Percentiles rank a stretch among this genome's conserved stretches.
phyloP scores from a whole-genome alignment of 2,113 vertebrate species.

The Megatriorchis doriae region DNA sequence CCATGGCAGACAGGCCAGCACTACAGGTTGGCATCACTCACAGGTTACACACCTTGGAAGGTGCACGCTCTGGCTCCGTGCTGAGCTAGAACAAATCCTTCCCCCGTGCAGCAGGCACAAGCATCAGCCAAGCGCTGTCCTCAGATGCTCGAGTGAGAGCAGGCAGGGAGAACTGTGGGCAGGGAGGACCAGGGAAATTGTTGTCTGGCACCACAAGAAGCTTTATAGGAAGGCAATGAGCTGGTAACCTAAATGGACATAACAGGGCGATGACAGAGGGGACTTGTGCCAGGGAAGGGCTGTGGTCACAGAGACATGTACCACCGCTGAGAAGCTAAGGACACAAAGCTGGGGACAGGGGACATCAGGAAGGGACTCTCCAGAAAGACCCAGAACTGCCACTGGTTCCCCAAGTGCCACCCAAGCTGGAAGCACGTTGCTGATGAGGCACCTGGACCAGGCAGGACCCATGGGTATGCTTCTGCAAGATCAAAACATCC shows the following conservation, averaged over 20 bases:
- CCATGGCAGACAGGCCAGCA: neutral
- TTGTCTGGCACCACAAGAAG: neutral
- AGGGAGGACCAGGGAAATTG: neutral
- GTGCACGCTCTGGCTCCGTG: neutral
- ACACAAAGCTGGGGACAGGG: neutral
- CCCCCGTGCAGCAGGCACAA: neutral
- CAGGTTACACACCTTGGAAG: neutral
- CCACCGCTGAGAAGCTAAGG: neutral
- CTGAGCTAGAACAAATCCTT: neutral
- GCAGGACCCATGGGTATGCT: neutral
- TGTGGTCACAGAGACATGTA: neutral
- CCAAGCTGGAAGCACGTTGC: neutral
- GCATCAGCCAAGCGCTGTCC: neutral
- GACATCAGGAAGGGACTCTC: neutral
- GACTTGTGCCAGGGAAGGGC: neutral
- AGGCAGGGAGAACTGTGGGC: neutral
- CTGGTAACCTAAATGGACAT: neutral
- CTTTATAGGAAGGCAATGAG: neutral
- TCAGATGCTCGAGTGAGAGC: neutral
- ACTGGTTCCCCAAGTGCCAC: fast-evolving
- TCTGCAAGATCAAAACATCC: neutral
- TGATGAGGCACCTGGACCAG: fast-evolving
- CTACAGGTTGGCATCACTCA: neutral
- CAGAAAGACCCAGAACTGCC: neutral
- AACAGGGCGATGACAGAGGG: neutral